A percentile compares a stretch with the other conserved stretches of the same genome.
These are phyloP conservation scores for Campoletis sonorensis DNA, from an alignment of 1,140 invertebrate species.

Conservation along the genomic window DNA sequence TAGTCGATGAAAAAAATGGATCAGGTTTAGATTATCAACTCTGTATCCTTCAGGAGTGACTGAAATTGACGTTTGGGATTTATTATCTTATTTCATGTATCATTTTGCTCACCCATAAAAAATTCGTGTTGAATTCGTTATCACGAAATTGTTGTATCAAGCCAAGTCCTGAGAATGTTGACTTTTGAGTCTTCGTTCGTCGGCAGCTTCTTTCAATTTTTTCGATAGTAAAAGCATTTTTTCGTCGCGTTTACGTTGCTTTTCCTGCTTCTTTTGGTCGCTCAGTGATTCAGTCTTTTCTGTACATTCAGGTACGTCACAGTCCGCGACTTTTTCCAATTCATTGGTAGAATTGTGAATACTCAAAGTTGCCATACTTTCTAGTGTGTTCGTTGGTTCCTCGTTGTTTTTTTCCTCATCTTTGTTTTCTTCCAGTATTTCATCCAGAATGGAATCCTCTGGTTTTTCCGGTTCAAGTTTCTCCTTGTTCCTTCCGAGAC, in stretches of 20 bases:
- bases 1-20: no score
- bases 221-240: conserved; percentile 62
- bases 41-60: no score
- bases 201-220: conserved; percentile 51
- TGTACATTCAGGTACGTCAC: background rate
- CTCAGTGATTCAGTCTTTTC: background rate
- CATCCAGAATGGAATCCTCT: background rate
- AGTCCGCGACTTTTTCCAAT: background rate
- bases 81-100: no score
- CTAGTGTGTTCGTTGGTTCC: background rate
- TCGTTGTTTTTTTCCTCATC: background rate
- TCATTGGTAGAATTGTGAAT: background rate
- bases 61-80: no score
- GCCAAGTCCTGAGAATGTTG: background rate
- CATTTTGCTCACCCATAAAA: background rate
- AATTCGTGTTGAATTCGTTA: no score
- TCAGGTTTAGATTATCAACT: no score
- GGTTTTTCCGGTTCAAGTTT: no score
- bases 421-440: background rate
- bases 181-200: conserved; percentile 30
- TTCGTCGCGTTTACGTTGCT: conserved; percentile 56
- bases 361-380: background rate
- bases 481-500: background rate
- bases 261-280: conserved; percentile 40
- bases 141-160: no score